These are phyloP conservation scores for Amphiprion ocellaris DNA, from an alignment of 2,113 vertebrate genomes.

Conservation along the genomic window DNA sequence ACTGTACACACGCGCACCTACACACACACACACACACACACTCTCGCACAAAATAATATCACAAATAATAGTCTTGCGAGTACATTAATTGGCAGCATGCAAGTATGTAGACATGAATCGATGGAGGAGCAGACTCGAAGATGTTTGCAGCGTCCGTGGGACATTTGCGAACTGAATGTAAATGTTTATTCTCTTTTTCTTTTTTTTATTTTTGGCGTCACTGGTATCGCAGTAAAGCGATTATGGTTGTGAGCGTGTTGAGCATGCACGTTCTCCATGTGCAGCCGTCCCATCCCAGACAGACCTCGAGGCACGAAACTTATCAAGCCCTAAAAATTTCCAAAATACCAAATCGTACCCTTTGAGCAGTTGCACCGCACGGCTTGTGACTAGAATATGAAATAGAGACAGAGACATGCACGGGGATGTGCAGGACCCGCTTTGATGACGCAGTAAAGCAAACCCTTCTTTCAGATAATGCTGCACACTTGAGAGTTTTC, in stretches of 20 bases:
- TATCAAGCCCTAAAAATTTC: conserved; percentile 54
- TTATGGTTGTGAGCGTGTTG: conserved; percentile 36
- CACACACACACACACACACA: conserved; percentile 38
- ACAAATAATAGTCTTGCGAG: conserved; percentile 75
- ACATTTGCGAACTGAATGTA: conserved; percentile 49
- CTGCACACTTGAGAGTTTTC: conserved; percentile 50
- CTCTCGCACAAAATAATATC: conserved; percentile 68
- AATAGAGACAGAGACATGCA: conserved; percentile 62
- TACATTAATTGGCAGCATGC: conserved; percentile 66
- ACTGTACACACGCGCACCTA: conserved; percentile 83
- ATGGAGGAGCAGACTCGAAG: conserved; percentile 37
- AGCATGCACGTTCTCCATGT: conserved; percentile 33
- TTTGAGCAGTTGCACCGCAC: conserved; percentile 70
- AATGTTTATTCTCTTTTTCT: conserved; percentile 25
- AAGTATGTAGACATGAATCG: conserved; percentile 29
- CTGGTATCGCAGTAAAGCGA: conserved; percentile 19
- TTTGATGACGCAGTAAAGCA: conserved; percentile 75
- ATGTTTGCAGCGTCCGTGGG: conserved; percentile 35
- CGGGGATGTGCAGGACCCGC: conserved; percentile 59
- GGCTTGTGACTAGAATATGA: conserved; percentile 79
- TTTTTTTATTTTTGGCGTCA: conserved; percentile 28
- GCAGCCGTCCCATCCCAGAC: conserved; percentile 69
- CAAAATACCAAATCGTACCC: conserved; percentile 70
- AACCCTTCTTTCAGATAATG: conserved; percentile 61
- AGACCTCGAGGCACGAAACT: conserved; percentile 70